Evolutionary conservation across 2,113 vertebrate species (phyloP).

Genomic region (Aptenodytes forsteri): DNA sequence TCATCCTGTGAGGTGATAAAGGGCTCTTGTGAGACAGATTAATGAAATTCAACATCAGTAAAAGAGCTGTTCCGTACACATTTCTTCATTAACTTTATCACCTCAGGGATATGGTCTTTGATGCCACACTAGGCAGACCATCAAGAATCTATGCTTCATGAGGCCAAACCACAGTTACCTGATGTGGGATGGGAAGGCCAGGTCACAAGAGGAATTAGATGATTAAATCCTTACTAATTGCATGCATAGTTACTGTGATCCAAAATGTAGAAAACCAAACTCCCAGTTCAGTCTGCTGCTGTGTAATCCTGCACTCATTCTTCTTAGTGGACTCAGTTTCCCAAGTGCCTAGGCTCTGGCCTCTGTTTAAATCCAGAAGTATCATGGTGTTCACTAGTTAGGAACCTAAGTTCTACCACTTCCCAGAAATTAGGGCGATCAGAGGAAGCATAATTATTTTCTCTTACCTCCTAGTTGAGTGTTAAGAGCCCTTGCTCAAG

Average conservation of each 20-base stretch:
- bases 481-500: background rate
- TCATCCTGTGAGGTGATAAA: background rate
- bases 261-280: background rate
- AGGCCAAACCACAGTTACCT: background rate
- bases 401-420: background rate
- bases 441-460: background rate
- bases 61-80: background rate
- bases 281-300: background rate
- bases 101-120: rapidly evolving
- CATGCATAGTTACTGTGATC: background rate
- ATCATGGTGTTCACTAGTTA: background rate
- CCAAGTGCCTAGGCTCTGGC: background rate
- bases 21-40: background rate
- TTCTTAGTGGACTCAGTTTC: background rate
- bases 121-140: background rate
- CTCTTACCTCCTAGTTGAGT: background rate
- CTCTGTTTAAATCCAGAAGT: background rate
- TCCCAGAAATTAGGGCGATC: background rate
- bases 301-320: background rate
- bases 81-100: background rate
- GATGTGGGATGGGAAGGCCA: background rate
- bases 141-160: background rate
- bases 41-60: background rate
- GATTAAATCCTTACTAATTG: background rate
- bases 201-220: background rate